These are phyloP conservation scores for Xanthia togata DNA, from an alignment of 2,888 invertebrate genomes.

Conservation along the genomic window DNA sequence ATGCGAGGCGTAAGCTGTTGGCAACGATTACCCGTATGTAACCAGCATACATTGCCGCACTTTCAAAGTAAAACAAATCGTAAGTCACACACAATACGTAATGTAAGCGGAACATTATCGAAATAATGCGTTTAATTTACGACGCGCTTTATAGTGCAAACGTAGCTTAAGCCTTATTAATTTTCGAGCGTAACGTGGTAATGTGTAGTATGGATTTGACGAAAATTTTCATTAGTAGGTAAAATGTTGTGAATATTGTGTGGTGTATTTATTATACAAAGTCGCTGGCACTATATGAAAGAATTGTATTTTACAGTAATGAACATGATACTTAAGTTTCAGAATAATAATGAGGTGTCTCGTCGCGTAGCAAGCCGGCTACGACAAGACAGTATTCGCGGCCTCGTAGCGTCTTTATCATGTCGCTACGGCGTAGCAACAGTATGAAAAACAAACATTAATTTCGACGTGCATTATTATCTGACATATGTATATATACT, in stretches of 20 bases:
- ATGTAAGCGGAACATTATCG: conserved; percentile 68
- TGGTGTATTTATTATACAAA: neutral
- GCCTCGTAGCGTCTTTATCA: conserved; percentile 26
- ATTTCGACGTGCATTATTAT: conserved; percentile 1
- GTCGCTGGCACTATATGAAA: neutral
- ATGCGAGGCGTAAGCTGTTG: conserved; percentile 39
- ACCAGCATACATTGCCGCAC: conserved; percentile 51
- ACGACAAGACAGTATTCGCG: conserved; percentile 9
- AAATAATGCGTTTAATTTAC: conserved; percentile 78
- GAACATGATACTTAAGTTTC: neutral
- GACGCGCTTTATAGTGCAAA: conserved; percentile 69
- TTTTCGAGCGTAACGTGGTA: conserved; percentile 63
- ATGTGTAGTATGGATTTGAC: conserved; percentile 53
- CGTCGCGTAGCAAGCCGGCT: conserved; percentile 24
- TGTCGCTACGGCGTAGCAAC: conserved; percentile 33
- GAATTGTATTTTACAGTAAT: neutral
- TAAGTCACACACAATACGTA: conserved; percentile 65
- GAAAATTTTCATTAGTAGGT: conserved; percentile 50
- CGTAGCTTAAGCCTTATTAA: conserved; percentile 74
- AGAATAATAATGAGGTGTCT: conserved; percentile 24
- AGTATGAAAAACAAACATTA: neutral
- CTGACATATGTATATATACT: neutral
- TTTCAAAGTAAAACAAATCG: conserved; percentile 45
- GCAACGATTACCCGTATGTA: conserved; percentile 36
- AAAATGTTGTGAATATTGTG: conserved; percentile 11